Evolutionary conservation across 64 coral and sea anemone genomes (phyloP).

Genomic region (Dendronephthya gigantea): DNA sequence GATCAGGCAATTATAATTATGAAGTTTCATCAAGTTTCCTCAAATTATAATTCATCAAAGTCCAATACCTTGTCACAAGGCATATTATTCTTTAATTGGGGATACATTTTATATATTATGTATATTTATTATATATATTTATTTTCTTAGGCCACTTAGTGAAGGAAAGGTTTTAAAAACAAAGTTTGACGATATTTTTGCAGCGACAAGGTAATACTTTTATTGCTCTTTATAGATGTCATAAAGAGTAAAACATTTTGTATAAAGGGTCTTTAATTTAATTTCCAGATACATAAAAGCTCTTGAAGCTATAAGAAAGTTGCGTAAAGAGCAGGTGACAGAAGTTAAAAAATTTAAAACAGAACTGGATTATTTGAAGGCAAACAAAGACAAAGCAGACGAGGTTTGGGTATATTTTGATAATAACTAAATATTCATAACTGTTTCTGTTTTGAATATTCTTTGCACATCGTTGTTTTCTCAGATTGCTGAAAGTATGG

Average conservation of each 20-base stretch:
- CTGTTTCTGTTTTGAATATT: neutral
- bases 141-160: conserved; percentile 61
- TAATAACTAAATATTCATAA: neutral
- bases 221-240: neutral
- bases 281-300: conserved; percentile 79
- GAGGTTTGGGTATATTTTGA: conserved; percentile 12
- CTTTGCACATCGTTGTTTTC: neutral
- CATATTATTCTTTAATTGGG: no score
- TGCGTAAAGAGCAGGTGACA: conserved; percentile 60
- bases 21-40: no score
- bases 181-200: conserved; percentile 99
- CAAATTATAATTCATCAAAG: no score
- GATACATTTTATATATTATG: no score
- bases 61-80: no score
- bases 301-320: conserved; percentile 79
- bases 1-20: no score
- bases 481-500: neutral
- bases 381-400: conserved; percentile 69
- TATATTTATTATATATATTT: neutral
- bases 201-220: conserved; percentile 68
- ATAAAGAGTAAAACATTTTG: neutral
- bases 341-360: conserved; percentile 42
- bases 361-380: conserved; percentile 62
- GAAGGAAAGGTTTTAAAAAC: conserved; percentile 84
- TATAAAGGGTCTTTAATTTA: neutral